Evolutionary conservation across 2,888 invertebrate species (phyloP), one percentile per base, ranked within the genome.

Genomic region (Pycnomerus fuliginosus): DNA sequence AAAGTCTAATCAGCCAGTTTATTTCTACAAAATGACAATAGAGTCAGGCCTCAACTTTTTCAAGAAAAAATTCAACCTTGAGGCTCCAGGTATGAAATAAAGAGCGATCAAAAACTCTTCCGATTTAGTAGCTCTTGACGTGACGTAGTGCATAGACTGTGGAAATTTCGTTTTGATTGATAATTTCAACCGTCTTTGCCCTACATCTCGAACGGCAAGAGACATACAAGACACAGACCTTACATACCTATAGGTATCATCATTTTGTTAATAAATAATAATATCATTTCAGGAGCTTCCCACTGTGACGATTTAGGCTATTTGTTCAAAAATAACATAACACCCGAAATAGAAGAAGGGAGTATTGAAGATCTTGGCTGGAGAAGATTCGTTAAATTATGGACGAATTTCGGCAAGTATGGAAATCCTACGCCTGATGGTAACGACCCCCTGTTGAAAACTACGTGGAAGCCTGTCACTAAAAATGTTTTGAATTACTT

Each of bases 381-480:
- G n/a, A 37, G 20, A 16, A 37, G 61, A 47, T 58, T 68, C 34
- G 56, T 63, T 1, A 64, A 61, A 50, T 31, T 67, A 31, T 70
- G 70, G 70, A 60, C 68, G 1, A 68, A 65, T 50, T 70, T 70
- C 49, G 67, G 66, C 3, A 57, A 51, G 51, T 53, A 33, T 38
- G 66, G 67, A 3, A 53, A 64, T 43, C 67, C 67, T 8, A 67
- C 64, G 7, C 60, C 62, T 3, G 46, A 59, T 10, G 5, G 16
- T 3, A 43, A 27, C 1, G 53, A 65, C 32, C 48, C 51, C 22
- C 24, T 56, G 3, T 36, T 65, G 4, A 51, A 56, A 14, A 55
- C 65, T 1, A 35, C 41, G 7, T 70, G 69, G 70, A 50, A 53
- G 24, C 57, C 64, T 0, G 50, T 65, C 13, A 41, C 46, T n/a